These are phyloP conservation scores for Synanceia verrucosa DNA, from an alignment of 2,797 vertebrate species.

Conservation along the genomic window DNA sequence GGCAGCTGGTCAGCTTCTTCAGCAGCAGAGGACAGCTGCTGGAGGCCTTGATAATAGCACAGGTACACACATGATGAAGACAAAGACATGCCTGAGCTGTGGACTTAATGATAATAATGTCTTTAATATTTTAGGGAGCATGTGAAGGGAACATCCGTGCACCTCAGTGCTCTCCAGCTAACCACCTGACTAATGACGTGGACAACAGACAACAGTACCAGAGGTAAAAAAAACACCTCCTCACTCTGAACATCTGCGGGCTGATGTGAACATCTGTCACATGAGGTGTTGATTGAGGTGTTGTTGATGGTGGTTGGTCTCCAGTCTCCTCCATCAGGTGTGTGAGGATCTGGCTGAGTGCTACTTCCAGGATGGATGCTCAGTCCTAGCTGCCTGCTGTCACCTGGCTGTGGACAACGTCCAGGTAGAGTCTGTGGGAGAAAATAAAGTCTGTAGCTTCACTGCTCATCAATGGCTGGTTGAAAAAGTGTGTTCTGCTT, in stretches of 20 bases:
- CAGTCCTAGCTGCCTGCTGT: slow-evolving; percentile 92
- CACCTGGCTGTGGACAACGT: slow-evolving; percentile 91
- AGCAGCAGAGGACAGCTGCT: slow-evolving; percentile 92
- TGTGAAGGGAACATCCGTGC: slow-evolving; percentile 92
- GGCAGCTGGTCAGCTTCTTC: slow-evolving; percentile 92
- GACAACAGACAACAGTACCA: slow-evolving; percentile 86
- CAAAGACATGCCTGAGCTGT: background rate
- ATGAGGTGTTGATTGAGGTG: too few relatives aligned
- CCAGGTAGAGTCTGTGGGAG: slow-evolving; percentile 84
- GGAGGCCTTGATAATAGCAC: slow-evolving; percentile 91
- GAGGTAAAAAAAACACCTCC: slow-evolving; percentile 73
- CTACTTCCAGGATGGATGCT: slow-evolving; percentile 92
- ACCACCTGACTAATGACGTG: slow-evolving; percentile 75
- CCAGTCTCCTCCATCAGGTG: slow-evolving; percentile 87
- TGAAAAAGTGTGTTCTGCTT: slow-evolving; percentile 48
- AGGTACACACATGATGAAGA: slow-evolving; percentile 80
- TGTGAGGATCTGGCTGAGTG: slow-evolving; percentile 92
- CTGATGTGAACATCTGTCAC: background rate
- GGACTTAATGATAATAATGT: background rate
- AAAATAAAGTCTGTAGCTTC: too few relatives aligned
- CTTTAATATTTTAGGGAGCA: slow-evolving; percentile 84
- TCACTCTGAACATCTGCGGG: background rate
- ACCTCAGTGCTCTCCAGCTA: slow-evolving; percentile 73
- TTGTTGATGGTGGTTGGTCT: too few relatives aligned
- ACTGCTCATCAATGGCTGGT: background rate